Conservation (phyloP, 2,797 vertebrate genomes). For the Schizothorax lantsangensis region DNA sequence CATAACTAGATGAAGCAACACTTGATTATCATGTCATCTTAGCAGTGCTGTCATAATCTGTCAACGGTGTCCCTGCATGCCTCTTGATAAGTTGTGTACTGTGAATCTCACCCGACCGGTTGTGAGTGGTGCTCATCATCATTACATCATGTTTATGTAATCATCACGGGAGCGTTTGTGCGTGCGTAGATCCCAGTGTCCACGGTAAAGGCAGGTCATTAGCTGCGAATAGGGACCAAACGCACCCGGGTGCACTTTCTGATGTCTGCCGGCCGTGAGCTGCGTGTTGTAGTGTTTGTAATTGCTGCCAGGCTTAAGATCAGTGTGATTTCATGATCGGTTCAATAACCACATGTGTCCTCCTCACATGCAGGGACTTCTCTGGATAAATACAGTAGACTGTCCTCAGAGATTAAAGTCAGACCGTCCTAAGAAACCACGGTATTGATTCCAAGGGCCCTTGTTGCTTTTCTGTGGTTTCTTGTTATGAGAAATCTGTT, state of each 20-base stretch:
- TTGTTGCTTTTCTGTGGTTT: conserved; percentile 16
- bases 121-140: conserved; percentile 54
- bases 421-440: conserved; percentile 18
- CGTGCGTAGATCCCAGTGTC: conserved; percentile 28
- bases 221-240: neutral
- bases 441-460: conserved; percentile 40
- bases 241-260: neutral
- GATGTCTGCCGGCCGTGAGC: conserved; percentile 39
- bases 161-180: conserved; percentile 33
- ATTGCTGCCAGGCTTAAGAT: conserved; percentile 42
- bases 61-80: conserved; percentile 55
- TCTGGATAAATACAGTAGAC: conserved; percentile 28
- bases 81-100: conserved; percentile 52
- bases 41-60: conserved; percentile 55
- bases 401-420: conserved; percentile 41
- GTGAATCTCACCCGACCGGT: conserved; percentile 52
- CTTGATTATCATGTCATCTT: conserved; percentile 54
- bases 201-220: conserved; percentile 27
- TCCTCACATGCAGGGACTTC: conserved; percentile 17
- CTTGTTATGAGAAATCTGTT: conserved; percentile 37
- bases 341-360: conserved; percentile 45
- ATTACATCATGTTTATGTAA: conserved; percentile 56
- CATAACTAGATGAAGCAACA: conserved; percentile 40
- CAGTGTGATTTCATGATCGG: conserved; percentile 41
- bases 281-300: conserved; percentile 42